phyloP scores from a whole-genome alignment of 2,888 invertebrate species.

The Blera fallax region DNA sequence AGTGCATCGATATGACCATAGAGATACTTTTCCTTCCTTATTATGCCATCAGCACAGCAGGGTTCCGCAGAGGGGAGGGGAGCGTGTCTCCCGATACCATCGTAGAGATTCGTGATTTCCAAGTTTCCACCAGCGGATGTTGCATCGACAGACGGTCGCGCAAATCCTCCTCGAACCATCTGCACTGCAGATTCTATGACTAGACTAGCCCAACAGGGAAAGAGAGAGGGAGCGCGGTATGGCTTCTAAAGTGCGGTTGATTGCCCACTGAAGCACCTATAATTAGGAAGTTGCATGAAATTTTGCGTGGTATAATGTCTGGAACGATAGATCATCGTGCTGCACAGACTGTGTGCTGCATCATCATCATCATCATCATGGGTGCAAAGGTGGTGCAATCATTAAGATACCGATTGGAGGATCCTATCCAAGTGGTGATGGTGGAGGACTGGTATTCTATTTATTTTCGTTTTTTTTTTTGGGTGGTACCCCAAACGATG shows the following conservation, averaged over 20 bases:
- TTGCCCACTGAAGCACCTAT: conserved; percentile 68
- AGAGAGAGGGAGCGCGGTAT: neutral
- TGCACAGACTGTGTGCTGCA: conserved; percentile 25
- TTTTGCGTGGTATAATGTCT: conserved; percentile 70
- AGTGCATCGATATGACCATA: conserved; percentile 36
- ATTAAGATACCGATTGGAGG: conserved; percentile 69
- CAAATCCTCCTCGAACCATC: conserved; percentile 44
- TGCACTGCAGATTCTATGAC: conserved; percentile 41
- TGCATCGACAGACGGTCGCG: conserved; percentile 61
- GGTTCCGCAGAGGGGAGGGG: neutral
- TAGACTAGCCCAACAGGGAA: neutral
- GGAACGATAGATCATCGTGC: conserved; percentile 68
- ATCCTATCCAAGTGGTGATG: conserved; percentile 47
- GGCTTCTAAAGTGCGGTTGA: conserved; percentile 63
- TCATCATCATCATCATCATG: conserved; percentile 54
- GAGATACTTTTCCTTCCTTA: conserved; percentile 64
- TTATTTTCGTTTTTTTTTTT: conserved; percentile 11
- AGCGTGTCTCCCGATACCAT: conserved; percentile 44
- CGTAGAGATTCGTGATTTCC: conserved; percentile 67
- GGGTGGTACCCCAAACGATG: conserved; percentile 65
- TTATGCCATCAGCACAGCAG: conserved; percentile 67
- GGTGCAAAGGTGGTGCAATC: conserved; percentile 72
- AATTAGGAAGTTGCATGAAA: conserved; percentile 73
- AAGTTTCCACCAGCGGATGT: conserved; percentile 56
- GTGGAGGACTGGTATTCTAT: neutral